Percentiles rank a stretch among this genome's conserved stretches.
phyloP scores from a whole-genome alignment of 2,888 invertebrate genomes.

The Phymatocera aterrima region DNA sequence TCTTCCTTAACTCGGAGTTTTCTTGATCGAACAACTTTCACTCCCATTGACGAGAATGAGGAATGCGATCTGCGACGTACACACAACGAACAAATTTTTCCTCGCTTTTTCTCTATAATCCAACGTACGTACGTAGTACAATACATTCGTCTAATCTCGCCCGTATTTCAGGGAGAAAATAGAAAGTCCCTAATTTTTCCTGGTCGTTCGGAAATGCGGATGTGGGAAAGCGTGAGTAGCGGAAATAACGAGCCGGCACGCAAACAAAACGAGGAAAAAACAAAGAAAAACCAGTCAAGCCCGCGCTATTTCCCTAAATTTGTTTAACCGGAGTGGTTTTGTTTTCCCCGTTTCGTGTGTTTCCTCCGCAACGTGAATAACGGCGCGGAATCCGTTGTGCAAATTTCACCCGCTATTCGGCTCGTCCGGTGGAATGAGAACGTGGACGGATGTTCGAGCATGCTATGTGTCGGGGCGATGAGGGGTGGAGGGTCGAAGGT shows the following conservation, averaged over 20 bases:
- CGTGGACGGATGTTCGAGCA: slow-evolving; percentile 1
- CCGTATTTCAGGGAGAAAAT: background rate
- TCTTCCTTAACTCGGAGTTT: slow-evolving; percentile 2
- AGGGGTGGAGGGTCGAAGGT: background rate
- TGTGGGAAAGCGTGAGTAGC: too few relatives aligned
- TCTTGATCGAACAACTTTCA: slow-evolving; percentile 39
- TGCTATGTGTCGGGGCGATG: background rate
- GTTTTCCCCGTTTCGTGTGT: background rate
- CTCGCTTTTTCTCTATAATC: background rate
- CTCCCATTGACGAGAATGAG: background rate
- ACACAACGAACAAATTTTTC: background rate
- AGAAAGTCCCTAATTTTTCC: background rate
- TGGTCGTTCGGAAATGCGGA: too few relatives aligned
- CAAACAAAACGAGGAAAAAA: too few relatives aligned
- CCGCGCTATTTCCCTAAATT: too few relatives aligned
- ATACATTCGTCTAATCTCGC: background rate
- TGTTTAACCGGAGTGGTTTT: background rate
- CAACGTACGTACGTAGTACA: background rate
- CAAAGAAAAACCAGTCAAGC: too few relatives aligned
- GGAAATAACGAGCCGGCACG: too few relatives aligned
- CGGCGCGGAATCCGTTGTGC: background rate
- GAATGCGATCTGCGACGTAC: background rate
- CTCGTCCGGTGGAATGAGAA: background rate
- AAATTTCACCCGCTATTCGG: background rate
- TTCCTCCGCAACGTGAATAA: background rate